Conservation (phyloP, 2,888 invertebrate genomes). For the Lissocephala sabroskyi region DNA sequence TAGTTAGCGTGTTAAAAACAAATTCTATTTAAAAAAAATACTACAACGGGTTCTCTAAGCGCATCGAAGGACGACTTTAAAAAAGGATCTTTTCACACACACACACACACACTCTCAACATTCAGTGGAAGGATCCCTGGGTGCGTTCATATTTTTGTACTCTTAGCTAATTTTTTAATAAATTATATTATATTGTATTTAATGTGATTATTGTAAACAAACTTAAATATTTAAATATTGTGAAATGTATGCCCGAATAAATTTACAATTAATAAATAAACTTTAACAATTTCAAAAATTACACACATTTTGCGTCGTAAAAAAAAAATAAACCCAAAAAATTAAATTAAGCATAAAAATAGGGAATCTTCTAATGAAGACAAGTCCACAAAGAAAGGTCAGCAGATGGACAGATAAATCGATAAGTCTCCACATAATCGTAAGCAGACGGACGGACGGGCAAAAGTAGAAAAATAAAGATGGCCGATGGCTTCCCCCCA, state of each 20-base stretch:
- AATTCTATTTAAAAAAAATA: neutral
- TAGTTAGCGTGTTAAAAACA: constrained; percentile 26
- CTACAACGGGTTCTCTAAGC: neutral
- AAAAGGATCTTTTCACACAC: constrained; percentile 13
- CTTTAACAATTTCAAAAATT: neutral
- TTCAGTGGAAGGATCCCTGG: constrained; percentile 19
- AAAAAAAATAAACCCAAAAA: neutral
- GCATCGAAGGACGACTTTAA: constrained; percentile 3
- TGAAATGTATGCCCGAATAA: constrained; percentile 48
- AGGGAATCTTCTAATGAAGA: no score
- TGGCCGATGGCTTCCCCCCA: constrained; percentile 10
- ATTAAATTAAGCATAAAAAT: constrained; percentile 9
- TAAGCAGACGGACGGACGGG: no score
- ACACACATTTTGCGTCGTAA: neutral
- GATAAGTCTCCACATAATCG: no score
- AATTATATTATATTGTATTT: constrained; percentile 36
- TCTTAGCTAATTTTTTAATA: constrained; percentile 63
- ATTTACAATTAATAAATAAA: constrained; percentile 35
- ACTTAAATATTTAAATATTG: constrained; percentile 3
- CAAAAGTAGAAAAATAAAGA: constrained; percentile 1
- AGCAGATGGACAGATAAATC: no score
- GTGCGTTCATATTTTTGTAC: constrained; percentile 58
- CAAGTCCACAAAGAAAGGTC: no score
- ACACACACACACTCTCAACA: constrained; percentile 22
- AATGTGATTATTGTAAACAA: constrained; percentile 48